Evolutionary conservation across 2,113 vertebrate species (phyloP).

Genomic region (Raja brachyura): DNA sequence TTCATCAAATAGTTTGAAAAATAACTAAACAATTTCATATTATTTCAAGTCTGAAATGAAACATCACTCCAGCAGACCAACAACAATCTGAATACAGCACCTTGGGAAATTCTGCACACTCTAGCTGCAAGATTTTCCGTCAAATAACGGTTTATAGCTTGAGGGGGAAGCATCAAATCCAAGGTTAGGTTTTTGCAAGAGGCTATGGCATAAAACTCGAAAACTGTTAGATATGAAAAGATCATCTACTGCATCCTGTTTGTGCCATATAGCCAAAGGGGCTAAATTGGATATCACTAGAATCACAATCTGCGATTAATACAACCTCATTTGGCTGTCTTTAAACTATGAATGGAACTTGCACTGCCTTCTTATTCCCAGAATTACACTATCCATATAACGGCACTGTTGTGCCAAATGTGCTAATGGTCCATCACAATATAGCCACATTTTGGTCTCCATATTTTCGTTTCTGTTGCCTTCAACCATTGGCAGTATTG

Average conservation of each 20-base stretch:
- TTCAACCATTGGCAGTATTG: too few relatives aligned
- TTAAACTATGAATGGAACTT: too few relatives aligned
- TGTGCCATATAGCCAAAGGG: not conserved
- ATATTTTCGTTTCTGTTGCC: too few relatives aligned
- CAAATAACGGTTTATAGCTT: not conserved
- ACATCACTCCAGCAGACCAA: not conserved
- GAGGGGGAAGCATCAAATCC: not conserved
- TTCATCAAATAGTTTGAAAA: not conserved
- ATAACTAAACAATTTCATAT: not conserved
- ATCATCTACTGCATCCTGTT: not conserved
- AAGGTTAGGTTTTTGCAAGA: slow-evolving; percentile 11
- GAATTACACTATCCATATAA: too few relatives aligned
- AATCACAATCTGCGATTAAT: too few relatives aligned
- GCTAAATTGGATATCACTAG: too few relatives aligned
- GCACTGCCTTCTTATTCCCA: too few relatives aligned
- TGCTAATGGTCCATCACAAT: too few relatives aligned
- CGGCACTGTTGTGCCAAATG: too few relatives aligned
- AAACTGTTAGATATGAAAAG: not conserved
- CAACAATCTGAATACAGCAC: not conserved
- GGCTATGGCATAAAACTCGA: not conserved
- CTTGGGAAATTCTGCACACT: not conserved
- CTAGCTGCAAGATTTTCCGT: not conserved
- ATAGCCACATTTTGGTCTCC: too few relatives aligned
- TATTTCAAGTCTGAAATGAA: not conserved
- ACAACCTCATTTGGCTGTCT: too few relatives aligned